Percentiles rank a stretch among this genome's conserved stretches.
phyloP scores from a whole-genome alignment of 2,797 vertebrate species.

The Vipera latastei region DNA sequence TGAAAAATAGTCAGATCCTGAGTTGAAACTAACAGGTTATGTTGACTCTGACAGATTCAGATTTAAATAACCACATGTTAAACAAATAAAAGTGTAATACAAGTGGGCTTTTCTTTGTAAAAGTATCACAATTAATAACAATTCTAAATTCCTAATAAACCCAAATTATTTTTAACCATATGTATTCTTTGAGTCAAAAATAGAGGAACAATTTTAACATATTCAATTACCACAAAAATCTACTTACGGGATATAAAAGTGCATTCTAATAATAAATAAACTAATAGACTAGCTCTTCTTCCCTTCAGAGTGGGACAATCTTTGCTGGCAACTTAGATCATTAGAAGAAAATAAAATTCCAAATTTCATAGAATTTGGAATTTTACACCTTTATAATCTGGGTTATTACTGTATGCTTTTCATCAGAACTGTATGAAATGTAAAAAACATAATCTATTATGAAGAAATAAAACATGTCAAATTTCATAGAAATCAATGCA shows the following conservation, averaged over 20 bases:
- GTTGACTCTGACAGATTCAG: neutral
- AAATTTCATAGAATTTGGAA: neutral
- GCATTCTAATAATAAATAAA: neutral
- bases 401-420: neutral
- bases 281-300: neutral
- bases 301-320: neutral
- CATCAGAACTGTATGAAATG: neutral
- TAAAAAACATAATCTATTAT: neutral
- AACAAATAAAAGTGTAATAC: neutral
- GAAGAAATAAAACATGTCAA: neutral
- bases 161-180: neutral
- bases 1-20: neutral
- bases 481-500: neutral
- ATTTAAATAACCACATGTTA: neutral
- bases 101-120: neutral
- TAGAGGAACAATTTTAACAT: neutral
- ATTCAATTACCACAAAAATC: neutral
- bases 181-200: neutral
- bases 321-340: neutral
- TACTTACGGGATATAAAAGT: neutral
- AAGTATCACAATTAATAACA: neutral
- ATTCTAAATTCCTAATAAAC: neutral
- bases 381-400: neutral
- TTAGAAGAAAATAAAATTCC: neutral
- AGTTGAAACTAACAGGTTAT: neutral